Percentiles rank a stretch among this genome's conserved stretches.
phyloP scores from a whole-genome alignment of 2,113 vertebrate genomes.

The Onychostruthus taczanowskii region DNA sequence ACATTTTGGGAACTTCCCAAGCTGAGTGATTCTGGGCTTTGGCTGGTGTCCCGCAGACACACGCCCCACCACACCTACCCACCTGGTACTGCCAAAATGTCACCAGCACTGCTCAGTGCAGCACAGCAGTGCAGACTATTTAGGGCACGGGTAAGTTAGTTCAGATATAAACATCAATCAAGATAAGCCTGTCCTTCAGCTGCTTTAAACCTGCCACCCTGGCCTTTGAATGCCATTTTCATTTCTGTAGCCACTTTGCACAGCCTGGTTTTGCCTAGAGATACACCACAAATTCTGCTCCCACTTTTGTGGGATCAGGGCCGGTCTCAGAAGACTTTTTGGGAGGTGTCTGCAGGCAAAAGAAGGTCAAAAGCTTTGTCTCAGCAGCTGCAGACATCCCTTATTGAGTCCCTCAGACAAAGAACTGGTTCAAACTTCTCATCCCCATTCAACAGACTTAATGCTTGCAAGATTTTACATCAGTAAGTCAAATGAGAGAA shows the following conservation, averaged over 20 bases:
- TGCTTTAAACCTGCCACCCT: background rate
- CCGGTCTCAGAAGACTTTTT: background rate
- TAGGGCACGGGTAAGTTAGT: background rate
- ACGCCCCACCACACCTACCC: background rate
- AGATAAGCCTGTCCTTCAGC: background rate
- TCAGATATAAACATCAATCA: background rate
- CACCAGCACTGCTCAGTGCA: background rate
- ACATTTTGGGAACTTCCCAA: background rate
- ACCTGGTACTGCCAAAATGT: background rate
- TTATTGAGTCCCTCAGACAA: background rate
- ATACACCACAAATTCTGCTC: background rate
- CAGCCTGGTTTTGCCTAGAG: background rate
- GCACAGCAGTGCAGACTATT: background rate
- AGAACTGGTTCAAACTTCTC: background rate
- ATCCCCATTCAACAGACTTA: background rate
- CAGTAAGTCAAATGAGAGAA: background rate
- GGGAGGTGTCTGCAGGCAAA: background rate
- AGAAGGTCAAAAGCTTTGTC: background rate
- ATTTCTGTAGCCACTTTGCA: background rate
- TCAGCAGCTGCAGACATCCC: background rate
- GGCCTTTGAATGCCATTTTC: background rate
- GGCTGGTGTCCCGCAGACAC: rapidly evolving
- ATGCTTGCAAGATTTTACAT: background rate
- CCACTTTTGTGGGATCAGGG: background rate
- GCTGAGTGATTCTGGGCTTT: background rate